Evolutionary conservation across 2,888 invertebrate genomes (phyloP).

Genomic region (Rhogogaster chlorosoma): DNA sequence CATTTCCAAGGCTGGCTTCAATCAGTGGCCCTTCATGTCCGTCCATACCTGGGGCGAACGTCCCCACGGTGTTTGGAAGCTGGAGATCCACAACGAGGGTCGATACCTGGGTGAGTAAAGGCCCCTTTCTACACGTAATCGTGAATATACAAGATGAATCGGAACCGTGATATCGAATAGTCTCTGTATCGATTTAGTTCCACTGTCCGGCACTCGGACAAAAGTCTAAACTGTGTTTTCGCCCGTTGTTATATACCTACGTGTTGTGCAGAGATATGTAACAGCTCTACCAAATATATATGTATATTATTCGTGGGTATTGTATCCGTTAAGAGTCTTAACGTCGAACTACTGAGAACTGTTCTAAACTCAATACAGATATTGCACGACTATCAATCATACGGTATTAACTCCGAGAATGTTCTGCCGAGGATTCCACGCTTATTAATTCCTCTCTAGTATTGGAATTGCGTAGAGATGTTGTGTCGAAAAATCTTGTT

Average conservation of each 20-base stretch:
- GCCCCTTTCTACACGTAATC: neutral
- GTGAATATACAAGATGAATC: neutral
- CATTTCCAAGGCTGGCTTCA: constrained; percentile 94
- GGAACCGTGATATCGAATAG: neutral
- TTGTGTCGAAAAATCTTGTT: neutral
- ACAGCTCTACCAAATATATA: neutral
- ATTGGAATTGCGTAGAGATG: neutral
- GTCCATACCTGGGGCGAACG: constrained; percentile 99
- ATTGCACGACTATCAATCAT: constrained; percentile 4
- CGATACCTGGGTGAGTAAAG: constrained; percentile 87
- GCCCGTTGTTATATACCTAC: neutral
- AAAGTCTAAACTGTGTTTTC: neutral
- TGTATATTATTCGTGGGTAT: neutral
- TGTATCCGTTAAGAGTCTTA: constrained; percentile 4
- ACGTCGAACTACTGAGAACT: neutral
- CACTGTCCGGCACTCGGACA: neutral
- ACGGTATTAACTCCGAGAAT: constrained; percentile 7
- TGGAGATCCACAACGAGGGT: constrained; percentile 98
- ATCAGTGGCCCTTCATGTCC: constrained; percentile 99
- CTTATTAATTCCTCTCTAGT: neutral
- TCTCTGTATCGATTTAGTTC: neutral
- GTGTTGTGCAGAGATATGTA: neutral
- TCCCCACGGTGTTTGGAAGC: constrained; percentile 95
- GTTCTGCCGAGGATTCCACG: neutral
- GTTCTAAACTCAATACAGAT: neutral